Base-by-base conservation (phyloP, 2,888 invertebrate species). In the Melipona beecheii region DNA sequence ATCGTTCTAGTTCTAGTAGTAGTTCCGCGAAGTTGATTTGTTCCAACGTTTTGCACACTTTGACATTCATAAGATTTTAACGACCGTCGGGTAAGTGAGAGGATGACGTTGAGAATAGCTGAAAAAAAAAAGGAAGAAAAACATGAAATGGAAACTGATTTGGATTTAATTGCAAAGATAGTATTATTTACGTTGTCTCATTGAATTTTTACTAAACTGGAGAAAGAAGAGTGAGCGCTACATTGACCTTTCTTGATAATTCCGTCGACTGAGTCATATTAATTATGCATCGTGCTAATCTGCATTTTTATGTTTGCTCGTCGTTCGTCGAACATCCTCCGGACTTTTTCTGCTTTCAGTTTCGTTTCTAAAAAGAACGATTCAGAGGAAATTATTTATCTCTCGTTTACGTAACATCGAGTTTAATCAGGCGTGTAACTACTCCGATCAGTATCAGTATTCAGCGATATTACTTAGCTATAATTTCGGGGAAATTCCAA, bases 181-280 rank as follows among this genome's bases (percentile, higher is more conserved):
- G 11, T 4, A 68, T 13, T 52, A 21, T 69, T 69, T 69, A 52
- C 52, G 43, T 43, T 43, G 15, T 36, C 36, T 71, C 56, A 17
- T 31, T 50, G 13, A 64, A 31, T 24, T 24, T 54, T 31, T 74
- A 31, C 19, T 74, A 54, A 65, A 15, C 13, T 19, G 36, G 43
- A 15, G 15, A 71, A n/a, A n/a, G 50, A 36, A 50, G 19, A 2
- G 21, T n/a, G 49, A 31, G 9, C 60, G 49, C 62, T 62, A 31
- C 62, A 31, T 68, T 58, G 69, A 69, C 50, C 60, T 68, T 60
- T 76, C 70, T 3, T 24, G 76, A 62, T 62, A 52, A 52, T 70
- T 21, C 11, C 6, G 21, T 21, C 43, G 60, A 49, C 9, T 50
- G 27, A 49, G 5, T 56, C 56, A n/a, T 21, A 31, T 62, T 36